Conservation (phyloP, 2,797 vertebrate genomes). For the Helarctos malayanus region DNA sequence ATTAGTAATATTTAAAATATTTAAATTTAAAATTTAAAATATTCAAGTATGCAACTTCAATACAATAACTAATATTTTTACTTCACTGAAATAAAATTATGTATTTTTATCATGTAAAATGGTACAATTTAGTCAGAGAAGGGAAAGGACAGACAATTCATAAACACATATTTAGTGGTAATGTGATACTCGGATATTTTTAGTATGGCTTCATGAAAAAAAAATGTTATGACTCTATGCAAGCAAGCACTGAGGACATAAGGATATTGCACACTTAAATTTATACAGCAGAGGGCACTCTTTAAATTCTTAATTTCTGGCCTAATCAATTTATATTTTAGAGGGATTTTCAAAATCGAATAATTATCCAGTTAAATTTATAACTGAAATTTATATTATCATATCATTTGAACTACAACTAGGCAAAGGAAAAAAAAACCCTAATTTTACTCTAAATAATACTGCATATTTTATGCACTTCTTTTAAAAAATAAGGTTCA, state of each 20-base stretch:
- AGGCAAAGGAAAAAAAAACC: neutral
- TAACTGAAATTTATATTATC: neutral
- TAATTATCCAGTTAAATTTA: neutral
- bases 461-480: neutral
- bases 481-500: neutral
- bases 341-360: slow-evolving; percentile 6
- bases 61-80: neutral
- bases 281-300: slow-evolving; percentile 45
- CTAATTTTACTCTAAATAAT: neutral
- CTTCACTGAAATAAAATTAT: slow-evolving; percentile 35
- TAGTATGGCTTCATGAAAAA: neutral
- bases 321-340: slow-evolving; percentile 8
- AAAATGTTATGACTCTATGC: neutral
- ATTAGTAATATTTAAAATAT: slow-evolving; percentile 4
- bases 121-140: neutral
- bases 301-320: slow-evolving; percentile 39
- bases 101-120: slow-evolving; percentile 18
- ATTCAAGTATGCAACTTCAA: neutral
- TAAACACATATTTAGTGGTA: neutral
- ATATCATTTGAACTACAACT: neutral
- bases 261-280: neutral
- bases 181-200: neutral
- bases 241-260: neutral
- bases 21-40: too few relatives aligned
- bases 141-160: neutral